These are phyloP conservation scores for Ianthella basta DNA, from an alignment of 37 sponge, comb jelly and placozoan species.

Conservation along the genomic window DNA sequence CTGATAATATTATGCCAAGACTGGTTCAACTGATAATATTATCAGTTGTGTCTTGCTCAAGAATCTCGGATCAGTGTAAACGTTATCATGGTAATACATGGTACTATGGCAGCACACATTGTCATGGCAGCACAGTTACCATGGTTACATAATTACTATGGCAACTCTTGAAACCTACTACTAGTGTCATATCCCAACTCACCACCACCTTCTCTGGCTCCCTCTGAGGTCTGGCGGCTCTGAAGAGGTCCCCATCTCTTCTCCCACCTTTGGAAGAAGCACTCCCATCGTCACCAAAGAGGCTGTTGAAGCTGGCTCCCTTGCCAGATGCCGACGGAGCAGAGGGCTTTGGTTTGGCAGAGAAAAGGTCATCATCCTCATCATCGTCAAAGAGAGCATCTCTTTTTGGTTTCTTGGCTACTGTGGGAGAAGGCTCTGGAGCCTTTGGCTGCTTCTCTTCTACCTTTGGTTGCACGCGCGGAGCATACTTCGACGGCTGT, in stretches of 20 bases:
- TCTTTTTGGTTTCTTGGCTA: background rate
- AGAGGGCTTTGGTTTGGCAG: background rate
- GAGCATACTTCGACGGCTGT: background rate
- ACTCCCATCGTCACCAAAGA: background rate
- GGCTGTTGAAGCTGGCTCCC: background rate
- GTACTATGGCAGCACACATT: too few relatives aligned
- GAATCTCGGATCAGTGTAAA: too few relatives aligned
- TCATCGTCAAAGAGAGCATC: constrained; percentile 40
- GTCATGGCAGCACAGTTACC: too few relatives aligned
- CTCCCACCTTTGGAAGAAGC: background rate
- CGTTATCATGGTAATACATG: too few relatives aligned
- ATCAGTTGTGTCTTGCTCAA: too few relatives aligned
- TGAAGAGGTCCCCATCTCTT: background rate
- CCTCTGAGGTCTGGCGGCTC: background rate
- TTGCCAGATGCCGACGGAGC: background rate
- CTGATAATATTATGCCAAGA: too few relatives aligned
- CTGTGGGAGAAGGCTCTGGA: background rate
- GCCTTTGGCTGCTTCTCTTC: background rate
- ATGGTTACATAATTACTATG: too few relatives aligned
- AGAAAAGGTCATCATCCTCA: constrained; percentile 29
- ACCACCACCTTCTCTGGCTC: too few relatives aligned
- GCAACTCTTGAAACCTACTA: too few relatives aligned
- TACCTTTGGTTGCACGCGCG: background rate
- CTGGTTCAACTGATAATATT: too few relatives aligned
- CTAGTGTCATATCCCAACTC: too few relatives aligned